Conservation (phyloP, 2,113 vertebrate genomes). For the Lipotes vexillifer region DNA sequence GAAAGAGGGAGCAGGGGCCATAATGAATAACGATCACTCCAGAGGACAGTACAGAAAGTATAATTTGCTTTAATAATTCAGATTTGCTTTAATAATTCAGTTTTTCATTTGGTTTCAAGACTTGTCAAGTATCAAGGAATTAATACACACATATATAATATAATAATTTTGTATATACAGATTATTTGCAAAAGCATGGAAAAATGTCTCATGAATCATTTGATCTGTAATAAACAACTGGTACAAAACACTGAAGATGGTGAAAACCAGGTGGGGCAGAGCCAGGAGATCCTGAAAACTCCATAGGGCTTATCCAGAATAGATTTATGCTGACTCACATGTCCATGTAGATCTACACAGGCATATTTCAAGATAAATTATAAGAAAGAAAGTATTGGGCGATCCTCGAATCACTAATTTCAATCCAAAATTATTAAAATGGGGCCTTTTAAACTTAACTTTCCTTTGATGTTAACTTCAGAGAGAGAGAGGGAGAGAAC, state of each 20-base stretch:
- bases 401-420: not conserved
- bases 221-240: not conserved
- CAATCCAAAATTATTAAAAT: not conserved
- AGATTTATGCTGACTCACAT: not conserved
- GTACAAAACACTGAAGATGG: not conserved
- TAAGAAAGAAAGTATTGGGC: not conserved
- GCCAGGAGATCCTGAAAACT: not conserved
- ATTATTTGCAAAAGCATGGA: not conserved
- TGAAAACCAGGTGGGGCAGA: not conserved
- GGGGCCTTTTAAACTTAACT: not conserved
- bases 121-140: not conserved
- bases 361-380: not conserved
- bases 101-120: not conserved
- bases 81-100: not conserved
- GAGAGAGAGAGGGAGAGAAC: not conserved
- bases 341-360: not conserved
- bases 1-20: not conserved
- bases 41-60: not conserved
- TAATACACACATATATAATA: not conserved
- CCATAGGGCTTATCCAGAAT: not conserved
- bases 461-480: not conserved
- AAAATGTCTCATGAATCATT: not conserved
- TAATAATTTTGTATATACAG: not conserved
- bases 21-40: fast-evolving
- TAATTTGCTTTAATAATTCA: not conserved